These are phyloP conservation scores for Antechinus stuartii DNA, from an alignment of 2,113 vertebrate genomes.

Conservation along the genomic window DNA sequence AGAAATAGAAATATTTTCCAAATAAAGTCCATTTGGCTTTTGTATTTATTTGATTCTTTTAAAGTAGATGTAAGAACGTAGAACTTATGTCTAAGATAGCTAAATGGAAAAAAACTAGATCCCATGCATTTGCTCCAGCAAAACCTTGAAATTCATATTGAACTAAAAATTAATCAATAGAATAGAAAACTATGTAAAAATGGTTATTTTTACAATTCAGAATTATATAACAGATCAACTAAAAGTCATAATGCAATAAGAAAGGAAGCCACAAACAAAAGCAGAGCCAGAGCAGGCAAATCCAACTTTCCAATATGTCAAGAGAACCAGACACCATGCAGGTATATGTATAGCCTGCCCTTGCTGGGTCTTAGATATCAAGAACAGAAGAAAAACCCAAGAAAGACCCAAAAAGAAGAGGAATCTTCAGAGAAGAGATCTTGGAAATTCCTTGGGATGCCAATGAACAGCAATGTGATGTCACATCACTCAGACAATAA, in stretches of 20 bases:
- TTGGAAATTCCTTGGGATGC: not conserved
- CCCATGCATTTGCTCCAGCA: not conserved
- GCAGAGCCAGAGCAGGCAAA: not conserved
- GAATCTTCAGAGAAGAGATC: not conserved
- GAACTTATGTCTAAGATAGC: not conserved
- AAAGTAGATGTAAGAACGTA: conserved; percentile 28
- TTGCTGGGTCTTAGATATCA: not conserved
- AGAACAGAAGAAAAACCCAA: not conserved
- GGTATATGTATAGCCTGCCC: not conserved
- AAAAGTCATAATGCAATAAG: not conserved
- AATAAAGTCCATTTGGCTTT: not conserved
- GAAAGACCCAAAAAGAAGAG: not conserved
- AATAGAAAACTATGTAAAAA: not conserved
- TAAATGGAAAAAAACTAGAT: not conserved
- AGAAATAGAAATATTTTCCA: conserved; percentile 41
- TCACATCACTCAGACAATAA: not conserved
- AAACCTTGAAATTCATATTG: not conserved
- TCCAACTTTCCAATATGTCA: not conserved
- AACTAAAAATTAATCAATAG: not conserved
- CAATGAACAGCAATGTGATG: not conserved
- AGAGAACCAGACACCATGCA: not conserved
- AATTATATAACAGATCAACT: not conserved
- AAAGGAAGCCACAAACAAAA: not conserved
- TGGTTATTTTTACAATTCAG: not conserved
- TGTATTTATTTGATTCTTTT: conserved; percentile 32